Base-by-base conservation (phyloP, 1,140 invertebrate species). In the Leguminivora glycinivorella region DNA sequence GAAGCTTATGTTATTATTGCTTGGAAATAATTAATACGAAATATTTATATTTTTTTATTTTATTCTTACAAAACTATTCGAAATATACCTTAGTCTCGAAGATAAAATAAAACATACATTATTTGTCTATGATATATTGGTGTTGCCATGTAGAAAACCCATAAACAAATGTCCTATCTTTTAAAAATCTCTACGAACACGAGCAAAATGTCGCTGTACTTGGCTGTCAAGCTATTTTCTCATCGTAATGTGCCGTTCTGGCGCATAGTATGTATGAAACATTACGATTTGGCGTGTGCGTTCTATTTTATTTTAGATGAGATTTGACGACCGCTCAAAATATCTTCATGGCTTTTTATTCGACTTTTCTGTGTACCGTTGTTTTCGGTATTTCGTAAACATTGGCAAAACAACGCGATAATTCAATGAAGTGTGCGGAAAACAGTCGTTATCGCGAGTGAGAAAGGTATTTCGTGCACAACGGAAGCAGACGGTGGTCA, bases 141-240 rank as follows among this genome's bases (percentile, higher is more conserved):
- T 63, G 58, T 17, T 63, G 58, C 58, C 58, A 63, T 63, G 26
- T 17, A 52, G n/a, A 26, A 26, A 75, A 71, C 75, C 71, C 80
- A 87, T 83, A 89, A 83, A 89, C 85, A 85, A 89, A 19, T 52
- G 25, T 76, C 73, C 83, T 87, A 85, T 84, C 80, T 83, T 87
- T 88, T 86, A 82, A 86, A 81, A 81, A 86, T 83, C 82, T 85
- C 84, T 88, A 84, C 83, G 84, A 63, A 63, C 83, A 80, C 77
- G 81, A 79, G 82, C 85, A 91, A 91, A 91, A 91, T 91, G 89
- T 91, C 89, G 89, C 89, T 88, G 82, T 80, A 84, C 82, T 82
- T 81, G 88, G 83, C 89, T 91, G 89, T 91, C 89, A 91, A 91
- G 88, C 83, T 91, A 91, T 91, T 91, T 91, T 91, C 89, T 91